Base-by-base conservation (phyloP, 2,797 vertebrate species). In the Esox masquinongy region DNA sequence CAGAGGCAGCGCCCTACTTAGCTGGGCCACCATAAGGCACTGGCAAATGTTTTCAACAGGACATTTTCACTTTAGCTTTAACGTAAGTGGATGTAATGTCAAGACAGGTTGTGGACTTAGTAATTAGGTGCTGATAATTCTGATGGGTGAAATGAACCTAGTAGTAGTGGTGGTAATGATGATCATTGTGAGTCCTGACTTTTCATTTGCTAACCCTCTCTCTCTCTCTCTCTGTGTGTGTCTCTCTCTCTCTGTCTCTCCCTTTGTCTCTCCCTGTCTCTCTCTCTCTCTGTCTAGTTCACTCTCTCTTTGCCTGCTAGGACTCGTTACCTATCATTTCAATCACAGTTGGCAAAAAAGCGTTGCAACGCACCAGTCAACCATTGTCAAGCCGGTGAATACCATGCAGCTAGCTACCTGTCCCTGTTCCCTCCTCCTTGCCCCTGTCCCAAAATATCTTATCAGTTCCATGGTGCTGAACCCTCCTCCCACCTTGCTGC, bases 291-390 rank as follows among this genome's bases (percentile, higher is more conserved):
- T 43, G 6, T 43, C 16, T n/a, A 84, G 59, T 59, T 77, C 87
- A 90, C 90, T 86, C 85, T 91, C 89, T 69, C 6, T 26, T 14
- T 91, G 87, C 88, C 89, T 85, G 73, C 83, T 86, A 87, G 88
- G 87, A 79, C 84, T 86, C 77, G 74, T 73, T 91, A 91, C 91
- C 90, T 89, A 9, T 82, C 72, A 84, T 84, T 85, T 89, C 84
- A 79, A 89, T 92, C 92, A 77, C 92, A 75, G 74, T 90, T 92
- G 88, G 90, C 90, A 74, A 22, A 78, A n/a, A 77, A 86, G 83
- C 86, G 22, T 79, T 76, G 66, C 70, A 89, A 85, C 85, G 84
- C 88, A 88, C 88, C 88, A 91, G 91, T 87, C 87, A 91, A 92
- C 89, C 88, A 89, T 88, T 85, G 83, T 87, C 8, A 0, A 34